A percentile compares a stretch with the other conserved stretches of the same genome.
phyloP scores from a whole-genome alignment of 2,113 vertebrate genomes.

The Nettapus auritus region DNA sequence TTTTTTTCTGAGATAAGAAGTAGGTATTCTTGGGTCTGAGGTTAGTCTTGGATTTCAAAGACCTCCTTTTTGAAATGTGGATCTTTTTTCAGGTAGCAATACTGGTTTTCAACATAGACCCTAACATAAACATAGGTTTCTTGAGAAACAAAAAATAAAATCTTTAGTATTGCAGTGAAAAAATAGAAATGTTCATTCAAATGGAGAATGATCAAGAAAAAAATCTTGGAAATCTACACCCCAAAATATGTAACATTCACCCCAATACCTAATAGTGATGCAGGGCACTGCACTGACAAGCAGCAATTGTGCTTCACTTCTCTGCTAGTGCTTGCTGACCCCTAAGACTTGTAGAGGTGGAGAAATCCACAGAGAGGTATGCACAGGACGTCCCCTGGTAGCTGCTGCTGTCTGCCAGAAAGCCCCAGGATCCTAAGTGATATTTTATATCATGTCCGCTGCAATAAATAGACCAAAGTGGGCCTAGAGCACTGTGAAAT shows the following conservation, averaged over 20 bases:
- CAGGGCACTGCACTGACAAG: background rate
- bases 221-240: background rate
- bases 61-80: background rate
- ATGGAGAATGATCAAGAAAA: background rate
- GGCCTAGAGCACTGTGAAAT: background rate
- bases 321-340: background rate
- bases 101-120: background rate
- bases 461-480: background rate
- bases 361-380: background rate
- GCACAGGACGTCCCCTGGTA: no score
- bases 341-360: background rate
- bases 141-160: background rate
- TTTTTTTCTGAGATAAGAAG: background rate
- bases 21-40: background rate
- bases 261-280: rapidly evolving
- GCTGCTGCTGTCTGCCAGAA: background rate
- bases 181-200: background rate
- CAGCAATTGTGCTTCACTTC: background rate
- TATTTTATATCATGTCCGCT: background rate
- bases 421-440: background rate
- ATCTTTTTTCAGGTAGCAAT: background rate
- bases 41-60: background rate
- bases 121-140: background rate
- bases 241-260: background rate
- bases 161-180: background rate